Evolutionary conservation across 2,888 invertebrate genomes (phyloP), one percentile per base, ranked within the genome.

Genomic region (Dicycla oo): DNA sequence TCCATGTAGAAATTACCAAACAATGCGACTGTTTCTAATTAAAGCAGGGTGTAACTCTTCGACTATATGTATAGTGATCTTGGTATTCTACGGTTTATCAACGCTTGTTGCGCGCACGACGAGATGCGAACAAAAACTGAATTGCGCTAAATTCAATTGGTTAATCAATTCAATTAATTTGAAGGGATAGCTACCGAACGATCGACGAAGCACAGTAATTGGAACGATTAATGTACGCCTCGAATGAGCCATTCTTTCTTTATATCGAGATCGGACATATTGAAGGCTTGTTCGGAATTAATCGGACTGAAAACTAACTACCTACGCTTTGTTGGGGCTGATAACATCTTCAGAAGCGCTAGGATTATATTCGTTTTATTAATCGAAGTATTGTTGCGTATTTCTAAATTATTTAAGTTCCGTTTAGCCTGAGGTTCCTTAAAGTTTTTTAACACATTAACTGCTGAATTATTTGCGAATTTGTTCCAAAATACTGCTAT

Each of bases 131-230:
- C 90, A 93, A 93, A 92, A 94, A 93, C 90, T 84, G 82, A 92
- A 92, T 91, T 90, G 90, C 89, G 86, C 90, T 89, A 90, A 92
- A 94, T 91, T 91, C 91, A 94, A 95, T 95, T 94, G 95, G 93
- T 93, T 93, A 93, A 94, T 94, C 94, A 94, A 93, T 93, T 92
- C 91, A 93, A 93, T 95, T 94, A 94, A 94, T 94, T 94, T 92
- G 91, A 93, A 90, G 86, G 88, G 88, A 92, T 92, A 89, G 90
- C 91, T 90, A 87, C 90, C 89, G 89, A 88, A 82, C 90, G 88
- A 90, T 88, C 88, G 87, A 82, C 88, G 88, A 84, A 82, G 80
- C 80, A 40, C 88, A 88, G 90, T 95, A 95, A 94, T 94, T 95
- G 94, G 92, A 86, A 92, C 92, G 93, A 94, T 93, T 92, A 93